Percentiles rank a stretch among this genome's conserved stretches.
Conservation (phyloP, 2,797 vertebrate species). For the Limosa lapponica region DNA sequence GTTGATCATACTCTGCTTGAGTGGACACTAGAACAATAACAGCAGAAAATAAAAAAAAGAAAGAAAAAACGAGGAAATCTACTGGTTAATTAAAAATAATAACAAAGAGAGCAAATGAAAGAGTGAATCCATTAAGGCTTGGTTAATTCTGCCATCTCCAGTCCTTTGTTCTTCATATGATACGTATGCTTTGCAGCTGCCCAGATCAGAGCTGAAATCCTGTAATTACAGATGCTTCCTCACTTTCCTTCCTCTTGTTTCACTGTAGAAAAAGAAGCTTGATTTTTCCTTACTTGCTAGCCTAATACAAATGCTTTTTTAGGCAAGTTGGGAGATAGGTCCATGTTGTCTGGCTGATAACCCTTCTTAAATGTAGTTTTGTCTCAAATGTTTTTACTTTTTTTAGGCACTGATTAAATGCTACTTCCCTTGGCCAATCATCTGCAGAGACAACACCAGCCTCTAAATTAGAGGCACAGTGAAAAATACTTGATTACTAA, state of each 20-base stretch:
- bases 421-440: neutral
- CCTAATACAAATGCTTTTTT: neutral
- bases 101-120: neutral
- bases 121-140: neutral
- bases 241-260: neutral
- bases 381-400: neutral
- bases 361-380: neutral
- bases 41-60: neutral
- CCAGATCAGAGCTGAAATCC: neutral
- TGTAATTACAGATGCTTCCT: constrained; percentile 11
- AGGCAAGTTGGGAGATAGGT: neutral
- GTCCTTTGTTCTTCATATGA: constrained; percentile 9
- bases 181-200: constrained; percentile 31
- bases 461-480: neutral
- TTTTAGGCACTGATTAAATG: neutral
- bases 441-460: neutral
- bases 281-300: neutral
- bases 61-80: neutral
- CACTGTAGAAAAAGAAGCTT: neutral
- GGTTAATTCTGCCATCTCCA: constrained; percentile 24
- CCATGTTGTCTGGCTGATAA: neutral
- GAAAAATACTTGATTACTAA: constrained; percentile 41
- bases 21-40: neutral
- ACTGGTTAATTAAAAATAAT: constrained; percentile 7
- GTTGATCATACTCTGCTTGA: neutral